Conservation (phyloP, 2,113 vertebrate species). For the Apteryx owenii region DNA sequence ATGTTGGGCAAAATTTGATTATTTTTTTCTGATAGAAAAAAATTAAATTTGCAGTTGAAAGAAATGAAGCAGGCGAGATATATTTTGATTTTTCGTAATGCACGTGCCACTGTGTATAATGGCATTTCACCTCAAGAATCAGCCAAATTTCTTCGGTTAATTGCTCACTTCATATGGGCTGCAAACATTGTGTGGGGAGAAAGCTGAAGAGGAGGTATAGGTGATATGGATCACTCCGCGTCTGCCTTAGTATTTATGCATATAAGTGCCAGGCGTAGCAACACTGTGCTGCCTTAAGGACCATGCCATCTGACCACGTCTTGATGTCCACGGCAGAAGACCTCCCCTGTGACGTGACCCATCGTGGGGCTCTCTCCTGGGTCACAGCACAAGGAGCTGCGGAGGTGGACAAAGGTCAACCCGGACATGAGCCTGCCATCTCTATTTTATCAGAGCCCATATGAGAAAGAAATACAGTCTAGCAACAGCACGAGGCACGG, state of each 20-base stretch:
- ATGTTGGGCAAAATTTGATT: neutral
- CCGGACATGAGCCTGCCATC: neutral
- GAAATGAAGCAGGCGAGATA: neutral
- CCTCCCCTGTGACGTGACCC: neutral
- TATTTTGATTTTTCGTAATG: neutral
- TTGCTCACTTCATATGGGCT: neutral
- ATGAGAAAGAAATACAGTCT: neutral
- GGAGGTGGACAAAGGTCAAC: neutral
- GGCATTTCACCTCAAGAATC: neutral
- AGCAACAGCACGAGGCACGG: neutral
- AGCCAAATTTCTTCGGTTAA: neutral
- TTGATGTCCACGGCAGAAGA: neutral
- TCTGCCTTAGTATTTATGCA: neutral
- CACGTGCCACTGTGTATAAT: fast-evolving
- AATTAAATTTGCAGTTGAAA: neutral
- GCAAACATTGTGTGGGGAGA: neutral
- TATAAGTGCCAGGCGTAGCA: neutral
- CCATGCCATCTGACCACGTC: fast-evolving
- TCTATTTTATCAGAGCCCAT: neutral
- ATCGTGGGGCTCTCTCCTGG: neutral
- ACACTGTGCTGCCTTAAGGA: neutral
- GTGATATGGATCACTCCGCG: neutral
- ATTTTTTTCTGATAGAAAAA: neutral
- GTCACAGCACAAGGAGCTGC: neutral
- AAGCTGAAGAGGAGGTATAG: neutral